phyloP scores from a whole-genome alignment of 2,797 vertebrate species.

The Iguana delicatissima region DNA sequence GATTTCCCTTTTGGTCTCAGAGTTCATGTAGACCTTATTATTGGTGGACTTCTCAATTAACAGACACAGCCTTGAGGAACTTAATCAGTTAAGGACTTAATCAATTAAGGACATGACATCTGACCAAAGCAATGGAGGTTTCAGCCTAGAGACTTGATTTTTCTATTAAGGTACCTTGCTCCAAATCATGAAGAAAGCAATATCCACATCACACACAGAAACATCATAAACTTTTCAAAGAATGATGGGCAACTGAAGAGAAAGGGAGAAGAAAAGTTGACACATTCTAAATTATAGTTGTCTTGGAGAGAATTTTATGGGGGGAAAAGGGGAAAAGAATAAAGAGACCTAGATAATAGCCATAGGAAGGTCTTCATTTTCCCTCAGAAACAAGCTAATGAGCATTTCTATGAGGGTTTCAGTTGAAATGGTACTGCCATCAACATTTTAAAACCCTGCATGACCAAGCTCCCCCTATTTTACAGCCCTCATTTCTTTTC shows the following conservation, averaged over 20 bases:
- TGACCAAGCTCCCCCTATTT: too few relatives aligned
- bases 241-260: neutral
- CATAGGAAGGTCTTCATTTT: neutral
- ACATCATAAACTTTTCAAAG: neutral
- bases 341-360: conserved; percentile 7
- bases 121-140: neutral
- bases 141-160: neutral
- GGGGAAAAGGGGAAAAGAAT: neutral
- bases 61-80: neutral
- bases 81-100: neutral
- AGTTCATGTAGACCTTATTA: neutral
- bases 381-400: neutral
- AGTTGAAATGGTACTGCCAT: neutral
- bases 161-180: neutral
- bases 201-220: neutral
- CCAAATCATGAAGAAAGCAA: neutral
- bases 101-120: neutral
- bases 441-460: too few relatives aligned
- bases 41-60: neutral
- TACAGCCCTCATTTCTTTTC: too few relatives aligned
- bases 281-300: conserved; percentile 1
- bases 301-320: neutral
- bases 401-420: neutral
- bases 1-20: neutral
- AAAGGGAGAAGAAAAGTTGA: neutral